Conservation (phyloP, 1,140 invertebrate species). For the Marisa cornuarietis region DNA sequence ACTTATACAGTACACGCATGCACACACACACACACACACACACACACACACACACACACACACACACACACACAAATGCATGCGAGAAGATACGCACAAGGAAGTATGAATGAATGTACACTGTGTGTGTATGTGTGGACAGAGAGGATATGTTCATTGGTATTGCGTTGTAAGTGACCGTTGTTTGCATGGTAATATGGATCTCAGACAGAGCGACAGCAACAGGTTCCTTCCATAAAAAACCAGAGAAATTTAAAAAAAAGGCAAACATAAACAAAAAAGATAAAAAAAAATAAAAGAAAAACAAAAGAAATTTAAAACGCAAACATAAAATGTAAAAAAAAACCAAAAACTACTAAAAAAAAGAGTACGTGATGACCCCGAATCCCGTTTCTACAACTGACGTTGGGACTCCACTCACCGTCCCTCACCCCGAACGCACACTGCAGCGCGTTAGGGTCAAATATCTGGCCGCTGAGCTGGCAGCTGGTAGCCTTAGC, state of each 20-base stretch:
- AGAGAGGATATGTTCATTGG: no score
- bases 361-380: neutral
- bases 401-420: neutral
- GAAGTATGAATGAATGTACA: neutral
- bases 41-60: conserved; percentile 8
- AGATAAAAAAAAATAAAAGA: no score
- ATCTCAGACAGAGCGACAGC: no score
- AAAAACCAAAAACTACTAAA: neutral
- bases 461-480: conserved; percentile 23
- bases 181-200: no score
- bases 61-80: conserved; percentile 1
- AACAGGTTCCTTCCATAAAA: no score
- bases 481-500: conserved; percentile 2
- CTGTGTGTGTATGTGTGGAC: no score
- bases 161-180: no score
- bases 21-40: neutral
- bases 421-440: conserved; percentile 20
- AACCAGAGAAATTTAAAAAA: no score
- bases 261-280: no score
- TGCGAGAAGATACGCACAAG: no score
- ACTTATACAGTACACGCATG: neutral
- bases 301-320: neutral
- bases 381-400: neutral
- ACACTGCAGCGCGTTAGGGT: conserved; percentile 18
- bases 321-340: neutral